These are phyloP conservation scores for Chauna torquata DNA, from an alignment of 2,113 vertebrate species.

Conservation along the genomic window DNA sequence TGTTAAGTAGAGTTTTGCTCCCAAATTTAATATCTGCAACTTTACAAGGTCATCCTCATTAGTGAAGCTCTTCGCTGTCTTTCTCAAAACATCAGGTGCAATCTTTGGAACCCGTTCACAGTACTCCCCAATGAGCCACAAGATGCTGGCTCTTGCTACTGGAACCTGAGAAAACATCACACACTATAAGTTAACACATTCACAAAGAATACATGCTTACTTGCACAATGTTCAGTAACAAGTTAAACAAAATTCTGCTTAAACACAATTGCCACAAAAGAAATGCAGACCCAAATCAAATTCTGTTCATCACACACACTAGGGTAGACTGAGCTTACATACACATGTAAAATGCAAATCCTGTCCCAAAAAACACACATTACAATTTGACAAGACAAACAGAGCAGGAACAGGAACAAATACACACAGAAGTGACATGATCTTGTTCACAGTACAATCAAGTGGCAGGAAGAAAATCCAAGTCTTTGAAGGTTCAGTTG, in stretches of 20 bases:
- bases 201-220: background rate
- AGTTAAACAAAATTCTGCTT: background rate
- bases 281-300: background rate
- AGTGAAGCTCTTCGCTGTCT: constrained; percentile 92
- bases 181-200: background rate
- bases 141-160: constrained; percentile 96
- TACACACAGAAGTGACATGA: background rate
- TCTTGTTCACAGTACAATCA: background rate
- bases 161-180: constrained; percentile 82
- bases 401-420: background rate
- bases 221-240: background rate
- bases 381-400: background rate
- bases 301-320: background rate
- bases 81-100: constrained; percentile 93
- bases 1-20: constrained; percentile 94
- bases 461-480: background rate
- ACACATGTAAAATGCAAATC: background rate
- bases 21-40: constrained; percentile 92
- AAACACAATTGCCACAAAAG: background rate
- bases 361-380: background rate
- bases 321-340: background rate
- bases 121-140: constrained; percentile 97
- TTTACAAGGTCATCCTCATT: constrained; percentile 95
- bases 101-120: constrained; percentile 96
- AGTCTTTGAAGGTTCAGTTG: background rate